Conservation (phyloP, 1,140 invertebrate species). For the Drosophila takahashii region DNA sequence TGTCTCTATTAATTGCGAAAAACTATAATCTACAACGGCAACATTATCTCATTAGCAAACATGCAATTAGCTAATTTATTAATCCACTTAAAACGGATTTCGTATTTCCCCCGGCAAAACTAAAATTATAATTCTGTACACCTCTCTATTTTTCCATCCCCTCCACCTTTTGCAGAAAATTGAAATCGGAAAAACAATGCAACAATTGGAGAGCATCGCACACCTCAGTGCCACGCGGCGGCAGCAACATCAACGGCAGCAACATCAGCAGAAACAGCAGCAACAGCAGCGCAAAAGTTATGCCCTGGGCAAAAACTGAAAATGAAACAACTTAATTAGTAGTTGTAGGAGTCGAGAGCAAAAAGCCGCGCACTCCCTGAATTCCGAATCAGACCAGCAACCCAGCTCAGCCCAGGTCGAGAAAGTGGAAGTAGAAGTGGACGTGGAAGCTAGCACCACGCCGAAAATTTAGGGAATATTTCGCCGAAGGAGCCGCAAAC, state of each 20-base stretch:
- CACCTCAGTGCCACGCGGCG: slow-evolving; percentile 62
- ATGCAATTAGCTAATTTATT: slow-evolving; percentile 38
- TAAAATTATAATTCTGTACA: slow-evolving; percentile 54
- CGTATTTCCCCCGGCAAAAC: slow-evolving; percentile 6
- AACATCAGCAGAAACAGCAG: slow-evolving; percentile 20
- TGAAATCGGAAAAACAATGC: slow-evolving; percentile 61
- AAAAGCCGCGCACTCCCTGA: slow-evolving; percentile 45
- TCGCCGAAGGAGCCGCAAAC: slow-evolving; percentile 43
- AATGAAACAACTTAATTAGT: slow-evolving; percentile 84
- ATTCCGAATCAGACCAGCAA: slow-evolving; percentile 26
- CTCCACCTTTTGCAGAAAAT: slow-evolving; percentile 35
- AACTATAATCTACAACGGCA: neutral
- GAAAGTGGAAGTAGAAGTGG: slow-evolving; percentile 2
- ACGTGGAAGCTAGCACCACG: slow-evolving; percentile 21
- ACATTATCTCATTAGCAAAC: slow-evolving; percentile 21
- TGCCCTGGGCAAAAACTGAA: slow-evolving; percentile 72
- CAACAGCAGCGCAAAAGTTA: slow-evolving; percentile 57
- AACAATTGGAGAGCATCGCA: slow-evolving; percentile 53
- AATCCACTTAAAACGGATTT: slow-evolving; percentile 39
- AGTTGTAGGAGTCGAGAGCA: slow-evolving; percentile 58
- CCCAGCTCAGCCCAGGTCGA: slow-evolving; percentile 5
- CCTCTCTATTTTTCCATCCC: slow-evolving; percentile 4
- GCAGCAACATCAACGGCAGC: slow-evolving; percentile 29
- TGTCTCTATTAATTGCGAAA: neutral
- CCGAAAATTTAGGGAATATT: slow-evolving; percentile 65